These are phyloP conservation scores for Cottoperca gobio DNA, from an alignment of 2,797 vertebrate species.

Conservation along the genomic window DNA sequence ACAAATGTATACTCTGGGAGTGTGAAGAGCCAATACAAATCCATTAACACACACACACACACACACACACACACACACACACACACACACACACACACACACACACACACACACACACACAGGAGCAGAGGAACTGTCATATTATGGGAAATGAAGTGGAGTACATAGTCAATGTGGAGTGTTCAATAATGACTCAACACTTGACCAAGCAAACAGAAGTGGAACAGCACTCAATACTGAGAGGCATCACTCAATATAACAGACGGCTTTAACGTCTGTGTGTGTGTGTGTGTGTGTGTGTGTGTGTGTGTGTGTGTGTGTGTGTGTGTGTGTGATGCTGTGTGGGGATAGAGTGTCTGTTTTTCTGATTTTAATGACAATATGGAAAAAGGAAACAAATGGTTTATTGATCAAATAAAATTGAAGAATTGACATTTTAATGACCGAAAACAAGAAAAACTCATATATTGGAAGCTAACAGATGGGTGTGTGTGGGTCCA, in stretches of 20 bases:
- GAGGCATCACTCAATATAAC: slow-evolving; percentile 3
- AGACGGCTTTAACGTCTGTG: neutral
- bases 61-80: slow-evolving; percentile 17
- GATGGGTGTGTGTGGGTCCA: slow-evolving; percentile 6
- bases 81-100: slow-evolving; percentile 4
- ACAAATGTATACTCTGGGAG: neutral
- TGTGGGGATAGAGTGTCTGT: neutral
- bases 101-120: slow-evolving; percentile 22
- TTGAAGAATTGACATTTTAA: neutral
- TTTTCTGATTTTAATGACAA: neutral
- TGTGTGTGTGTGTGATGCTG: neutral
- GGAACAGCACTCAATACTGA: slow-evolving; percentile 22
- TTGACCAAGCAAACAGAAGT: slow-evolving; percentile 51
- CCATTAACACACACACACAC: too few species aligned
- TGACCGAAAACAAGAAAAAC: neutral
- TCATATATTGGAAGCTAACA: neutral
- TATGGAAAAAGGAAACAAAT: slow-evolving; percentile 7
- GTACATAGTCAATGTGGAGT: slow-evolving; percentile 22
- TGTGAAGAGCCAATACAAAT: slow-evolving; percentile 8
- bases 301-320: neutral
- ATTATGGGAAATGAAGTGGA: slow-evolving; percentile 27
- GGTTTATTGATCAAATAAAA: neutral
- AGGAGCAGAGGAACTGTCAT: neutral
- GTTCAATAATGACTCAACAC: slow-evolving; percentile 39
- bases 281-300: slow-evolving; percentile 1